These are phyloP conservation scores for Plectrocnemia conspersa DNA, from an alignment of 1,140 invertebrate genomes.

Conservation along the genomic window DNA sequence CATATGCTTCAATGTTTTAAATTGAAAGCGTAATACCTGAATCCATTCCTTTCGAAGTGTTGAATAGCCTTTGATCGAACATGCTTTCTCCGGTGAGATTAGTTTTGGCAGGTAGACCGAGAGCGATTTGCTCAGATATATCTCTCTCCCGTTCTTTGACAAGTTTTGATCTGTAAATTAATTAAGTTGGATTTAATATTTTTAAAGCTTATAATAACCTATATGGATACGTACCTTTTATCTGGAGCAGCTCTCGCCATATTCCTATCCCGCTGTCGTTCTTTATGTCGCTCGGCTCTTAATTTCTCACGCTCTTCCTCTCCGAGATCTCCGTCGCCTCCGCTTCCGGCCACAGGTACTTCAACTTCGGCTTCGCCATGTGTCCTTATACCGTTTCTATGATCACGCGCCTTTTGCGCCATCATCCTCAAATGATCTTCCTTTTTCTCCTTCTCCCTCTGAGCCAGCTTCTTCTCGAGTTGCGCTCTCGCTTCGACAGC, in stretches of 20 bases:
- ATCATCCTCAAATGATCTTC: slow-evolving; percentile 90
- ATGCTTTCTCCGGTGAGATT: slow-evolving; percentile 71
- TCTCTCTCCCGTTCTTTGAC: slow-evolving; percentile 92
- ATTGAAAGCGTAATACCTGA: slow-evolving; percentile 51
- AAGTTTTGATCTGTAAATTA: slow-evolving; percentile 65
- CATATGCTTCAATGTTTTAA: too few relatives aligned
- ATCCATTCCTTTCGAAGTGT: slow-evolving; percentile 93
- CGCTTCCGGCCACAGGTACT: slow-evolving; percentile 36
- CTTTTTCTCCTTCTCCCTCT: slow-evolving; percentile 98
- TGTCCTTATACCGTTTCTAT: slow-evolving; percentile 68
- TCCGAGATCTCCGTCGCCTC: slow-evolving; percentile 56
- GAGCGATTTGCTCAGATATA: slow-evolving; percentile 97
- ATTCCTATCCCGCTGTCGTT: slow-evolving; percentile 88
- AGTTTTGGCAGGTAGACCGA: slow-evolving; percentile 88
- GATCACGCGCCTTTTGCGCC: slow-evolving; percentile 93
- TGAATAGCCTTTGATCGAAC: slow-evolving; percentile 96
- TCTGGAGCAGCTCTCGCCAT: slow-evolving; percentile 90
- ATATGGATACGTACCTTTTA: slow-evolving; percentile 68
- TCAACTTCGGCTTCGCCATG: slow-evolving; percentile 27
- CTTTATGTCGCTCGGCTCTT: slow-evolving; percentile 83
- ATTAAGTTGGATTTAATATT: too few relatives aligned
- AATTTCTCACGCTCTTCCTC: slow-evolving; percentile 86
- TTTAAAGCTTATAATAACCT: too few relatives aligned
- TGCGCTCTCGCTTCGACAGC: slow-evolving; percentile 95
- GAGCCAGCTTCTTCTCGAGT: slow-evolving; percentile 92